phyloP scores from a whole-genome alignment of 2,888 invertebrate genomes.

The Caenorhabditis virilis region DNA sequence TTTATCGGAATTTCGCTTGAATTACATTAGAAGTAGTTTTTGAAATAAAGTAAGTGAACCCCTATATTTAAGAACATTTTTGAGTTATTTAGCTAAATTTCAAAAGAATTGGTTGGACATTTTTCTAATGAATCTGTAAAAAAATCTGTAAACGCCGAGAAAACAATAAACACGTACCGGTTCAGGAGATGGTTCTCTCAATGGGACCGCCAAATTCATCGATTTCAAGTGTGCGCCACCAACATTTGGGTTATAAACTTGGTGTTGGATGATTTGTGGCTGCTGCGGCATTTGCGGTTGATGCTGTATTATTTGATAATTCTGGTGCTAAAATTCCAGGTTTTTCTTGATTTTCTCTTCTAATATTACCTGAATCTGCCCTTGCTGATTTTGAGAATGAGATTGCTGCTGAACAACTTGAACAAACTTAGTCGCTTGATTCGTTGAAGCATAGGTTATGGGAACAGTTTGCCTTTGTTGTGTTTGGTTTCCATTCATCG shows the following conservation, averaged over 20 bases:
- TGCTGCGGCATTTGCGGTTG: constrained; percentile 1
- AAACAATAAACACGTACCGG: no score
- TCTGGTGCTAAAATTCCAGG: background rate
- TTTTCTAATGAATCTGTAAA: constrained; percentile 3
- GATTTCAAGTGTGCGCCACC: constrained; percentile 20
- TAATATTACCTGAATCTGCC: no score
- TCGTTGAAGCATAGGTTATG: no score
- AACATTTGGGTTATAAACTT: background rate
- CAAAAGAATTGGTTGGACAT: no score
- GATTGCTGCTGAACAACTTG: background rate
- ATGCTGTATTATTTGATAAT: background rate
- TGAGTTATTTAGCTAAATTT: no score
- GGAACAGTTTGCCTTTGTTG: no score
- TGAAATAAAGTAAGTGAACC: no score
- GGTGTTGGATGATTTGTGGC: background rate
- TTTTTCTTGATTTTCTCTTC: constrained; percentile 2
- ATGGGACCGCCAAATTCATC: constrained; percentile 43
- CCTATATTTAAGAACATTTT: no score
- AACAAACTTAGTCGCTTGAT: no score
- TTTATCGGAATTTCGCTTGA: no score
- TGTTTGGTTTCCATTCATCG: no score
- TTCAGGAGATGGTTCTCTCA: constrained; percentile 50
- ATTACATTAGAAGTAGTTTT: no score
- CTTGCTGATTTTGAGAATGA: background rate
- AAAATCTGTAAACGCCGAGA: constrained; percentile 1